A percentile compares a stretch with the other conserved stretches of the same genome.
These are phyloP conservation scores for Drosophila leontia DNA, from an alignment of 1,140 invertebrate genomes.

Conservation along the genomic window DNA sequence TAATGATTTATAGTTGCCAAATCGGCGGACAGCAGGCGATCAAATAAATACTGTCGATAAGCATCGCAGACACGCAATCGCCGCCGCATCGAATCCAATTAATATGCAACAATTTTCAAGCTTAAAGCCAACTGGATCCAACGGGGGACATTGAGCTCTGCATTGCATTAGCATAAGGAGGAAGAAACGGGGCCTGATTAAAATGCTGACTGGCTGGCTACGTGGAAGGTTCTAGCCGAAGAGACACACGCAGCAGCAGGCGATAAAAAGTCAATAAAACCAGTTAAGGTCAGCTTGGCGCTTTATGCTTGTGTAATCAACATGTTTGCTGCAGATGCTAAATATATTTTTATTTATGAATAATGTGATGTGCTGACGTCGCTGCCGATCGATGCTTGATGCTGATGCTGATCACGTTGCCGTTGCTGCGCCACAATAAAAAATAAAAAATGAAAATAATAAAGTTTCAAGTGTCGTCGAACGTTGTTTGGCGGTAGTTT, in stretches of 20 bases:
- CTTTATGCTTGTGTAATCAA: constrained; percentile 75
- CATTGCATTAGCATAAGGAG: constrained; percentile 52
- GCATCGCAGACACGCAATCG: constrained; percentile 46
- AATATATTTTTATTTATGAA: constrained; percentile 80
- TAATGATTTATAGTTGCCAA: constrained; percentile 80
- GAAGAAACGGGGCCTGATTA: constrained; percentile 46
- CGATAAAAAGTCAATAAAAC: constrained; percentile 79
- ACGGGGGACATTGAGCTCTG: constrained; percentile 32
- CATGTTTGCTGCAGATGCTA: constrained; percentile 78
- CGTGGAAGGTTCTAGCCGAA: constrained; percentile 72
- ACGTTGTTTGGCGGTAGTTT: constrained; percentile 22
- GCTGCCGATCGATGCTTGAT: constrained; percentile 39
- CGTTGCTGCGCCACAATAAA: constrained; percentile 67
- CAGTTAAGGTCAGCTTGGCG: constrained; percentile 71
- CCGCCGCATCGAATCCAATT: constrained; percentile 57
- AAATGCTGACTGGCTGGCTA: constrained; percentile 53
- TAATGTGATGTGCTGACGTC: constrained; percentile 63
- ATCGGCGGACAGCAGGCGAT: constrained; percentile 51
- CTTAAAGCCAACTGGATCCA: background rate
- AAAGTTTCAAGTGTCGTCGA: constrained; percentile 78
- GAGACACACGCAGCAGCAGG: constrained; percentile 39
- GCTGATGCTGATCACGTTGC: constrained; percentile 75
- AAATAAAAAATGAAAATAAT: constrained; percentile 73
- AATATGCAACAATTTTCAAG: constrained; percentile 65
- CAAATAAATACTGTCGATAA: constrained; percentile 62